Percentiles rank a stretch among this genome's conserved stretches.
phyloP scores from a whole-genome alignment of 1,140 invertebrate species.

The Lepidurus packardi region DNA sequence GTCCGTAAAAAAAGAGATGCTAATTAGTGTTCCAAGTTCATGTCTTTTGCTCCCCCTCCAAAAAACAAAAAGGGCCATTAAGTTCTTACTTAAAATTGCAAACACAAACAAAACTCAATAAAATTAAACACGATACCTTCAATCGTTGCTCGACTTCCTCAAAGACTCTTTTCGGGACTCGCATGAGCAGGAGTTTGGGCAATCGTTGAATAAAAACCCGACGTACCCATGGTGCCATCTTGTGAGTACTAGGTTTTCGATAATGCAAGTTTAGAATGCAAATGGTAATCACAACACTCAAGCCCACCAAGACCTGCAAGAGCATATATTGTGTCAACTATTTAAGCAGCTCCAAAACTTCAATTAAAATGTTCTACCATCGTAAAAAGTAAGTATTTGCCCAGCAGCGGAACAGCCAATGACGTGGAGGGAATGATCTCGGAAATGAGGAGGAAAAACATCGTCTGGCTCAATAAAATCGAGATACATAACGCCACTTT shows the following conservation, averaged over 20 bases:
- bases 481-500: constrained; percentile 98
- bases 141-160: constrained; percentile 36
- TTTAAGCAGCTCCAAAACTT: not conserved
- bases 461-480: constrained; percentile 95
- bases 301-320: constrained; percentile 62
- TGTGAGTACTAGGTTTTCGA: constrained; percentile 95
- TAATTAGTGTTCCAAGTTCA: too few relatives aligned
- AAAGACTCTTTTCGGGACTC: constrained; percentile 59
- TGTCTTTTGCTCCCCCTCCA: too few relatives aligned
- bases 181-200: constrained; percentile 76
- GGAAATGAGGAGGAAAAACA: constrained; percentile 97
- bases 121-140: constrained; percentile 26
- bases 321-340: not conserved
- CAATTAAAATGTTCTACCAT: constrained; percentile 60
- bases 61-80: too few relatives aligned
- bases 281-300: constrained; percentile 95
- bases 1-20: too few relatives aligned
- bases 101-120: not conserved
- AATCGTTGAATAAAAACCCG: constrained; percentile 78
- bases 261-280: constrained; percentile 98
- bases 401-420: constrained; percentile 87
- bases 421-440: constrained; percentile 99
- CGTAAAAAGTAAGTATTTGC: constrained; percentile 97
- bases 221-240: constrained; percentile 87
- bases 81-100: too few relatives aligned